Conservation (phyloP, 2,797 vertebrate genomes). For the Phoxinus dragarum region DNA sequence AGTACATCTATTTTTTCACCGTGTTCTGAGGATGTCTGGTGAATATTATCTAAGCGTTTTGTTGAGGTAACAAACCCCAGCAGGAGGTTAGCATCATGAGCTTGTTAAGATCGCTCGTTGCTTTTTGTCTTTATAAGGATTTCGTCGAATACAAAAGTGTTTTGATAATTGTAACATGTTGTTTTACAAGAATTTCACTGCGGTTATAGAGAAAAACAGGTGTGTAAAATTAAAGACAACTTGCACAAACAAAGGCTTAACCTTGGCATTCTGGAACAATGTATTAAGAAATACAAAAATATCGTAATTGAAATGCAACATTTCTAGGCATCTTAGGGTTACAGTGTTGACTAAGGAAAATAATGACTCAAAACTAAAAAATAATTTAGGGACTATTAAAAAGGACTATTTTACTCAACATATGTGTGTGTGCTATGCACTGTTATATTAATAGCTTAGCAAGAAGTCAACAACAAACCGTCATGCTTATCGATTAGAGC, state of each 20-base stretch:
- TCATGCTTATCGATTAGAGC: neutral
- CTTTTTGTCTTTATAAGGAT: conserved; percentile 45
- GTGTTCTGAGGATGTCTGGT: conserved; percentile 48
- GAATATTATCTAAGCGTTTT: conserved; percentile 49
- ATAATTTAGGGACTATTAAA: neutral
- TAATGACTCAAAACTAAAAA: neutral
- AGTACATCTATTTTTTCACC: neutral
- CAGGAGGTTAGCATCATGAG: conserved; percentile 53
- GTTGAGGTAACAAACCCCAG: conserved; percentile 57
- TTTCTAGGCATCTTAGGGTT: neutral
- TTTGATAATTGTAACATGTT: conserved; percentile 53
- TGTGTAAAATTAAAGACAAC: conserved; percentile 41
- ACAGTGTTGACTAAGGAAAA: neutral
- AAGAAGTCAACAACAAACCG: neutral
- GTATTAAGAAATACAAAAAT: neutral
- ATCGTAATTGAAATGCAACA: too few species aligned
- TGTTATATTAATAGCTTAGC: neutral
- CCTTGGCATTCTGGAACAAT: neutral
- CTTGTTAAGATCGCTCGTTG: conserved; percentile 56
- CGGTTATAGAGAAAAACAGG: conserved; percentile 47
- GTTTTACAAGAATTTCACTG: conserved; percentile 55
- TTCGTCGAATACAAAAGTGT: conserved; percentile 27
- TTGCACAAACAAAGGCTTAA: conserved; percentile 1
- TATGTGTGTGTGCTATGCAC: neutral
- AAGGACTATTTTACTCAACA: neutral